Evolutionary conservation across 1,140 invertebrate genomes (phyloP), one percentile per base, ranked within the genome.

Genomic region (Ylistrum balloti): DNA sequence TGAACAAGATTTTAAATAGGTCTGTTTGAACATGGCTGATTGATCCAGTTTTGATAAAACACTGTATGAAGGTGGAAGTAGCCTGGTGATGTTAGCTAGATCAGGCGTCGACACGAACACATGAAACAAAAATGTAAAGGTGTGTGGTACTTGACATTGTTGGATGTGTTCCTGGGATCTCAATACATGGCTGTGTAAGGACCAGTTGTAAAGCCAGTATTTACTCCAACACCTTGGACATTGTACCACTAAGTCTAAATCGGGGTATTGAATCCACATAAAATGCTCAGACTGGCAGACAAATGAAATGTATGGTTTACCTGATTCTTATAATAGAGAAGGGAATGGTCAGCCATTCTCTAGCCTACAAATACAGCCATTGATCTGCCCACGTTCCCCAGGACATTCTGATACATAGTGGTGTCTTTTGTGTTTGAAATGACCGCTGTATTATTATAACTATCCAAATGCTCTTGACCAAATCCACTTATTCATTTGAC

Each of bases 1-100:
- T 74, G 56, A 74, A 74, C 56, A 74, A 74, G 56, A 74, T 74
- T 74, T 74, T 74, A 74, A 74, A 74, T 74, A 74, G 56, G 56
- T 74, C 20, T 74, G 28, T 74, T 74, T 74, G 56, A 74, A 74
- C 56, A 74, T 11, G 3, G 56, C 1, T 74, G 56, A 74, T 74
- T 74, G 56, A 74, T 74, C 56, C 56, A 17, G 56, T 17, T 11
- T 1, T 74, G 56, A 74, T 74, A 74, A 74, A n/a, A 28, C n/a
- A 22, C 5, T 74, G 22, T n/a, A 11, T 28, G 3, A 11, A 74
- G 56, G 22, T 74, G 56, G 56, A 28, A n/a, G 22, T 74, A 5
- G 28, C 28, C 20, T 74, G 22, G 56, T 17, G 56, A 74, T 74
- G 56, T 74, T 45, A n/a, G 56, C 5, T 28, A 74, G 7, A 56